Conservation (phyloP, 2,113 vertebrate species). For the Diadophis punctatus region DNA sequence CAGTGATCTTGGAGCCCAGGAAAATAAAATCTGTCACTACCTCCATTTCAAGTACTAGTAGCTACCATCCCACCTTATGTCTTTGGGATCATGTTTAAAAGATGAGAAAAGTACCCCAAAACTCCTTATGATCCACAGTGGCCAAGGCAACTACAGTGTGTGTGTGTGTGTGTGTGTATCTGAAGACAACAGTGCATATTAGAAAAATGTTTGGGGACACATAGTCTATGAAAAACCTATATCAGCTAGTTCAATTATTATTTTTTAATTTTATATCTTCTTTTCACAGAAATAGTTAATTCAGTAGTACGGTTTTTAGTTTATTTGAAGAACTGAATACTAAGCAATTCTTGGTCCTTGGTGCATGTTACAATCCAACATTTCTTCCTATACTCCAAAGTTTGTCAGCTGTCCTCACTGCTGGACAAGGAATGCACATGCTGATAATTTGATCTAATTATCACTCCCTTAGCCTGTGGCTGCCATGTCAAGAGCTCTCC, state of each 20-base stretch:
- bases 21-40: no score
- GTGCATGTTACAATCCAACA: neutral
- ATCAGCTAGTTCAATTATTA: neutral
- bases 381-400: conserved; percentile 10
- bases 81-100: neutral
- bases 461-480: conserved; percentile 14
- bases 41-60: neutral
- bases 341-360: neutral
- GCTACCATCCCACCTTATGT: neutral
- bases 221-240: neutral
- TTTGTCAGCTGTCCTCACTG: conserved; percentile 31
- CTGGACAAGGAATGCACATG: conserved; percentile 10
- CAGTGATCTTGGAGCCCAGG: no score
- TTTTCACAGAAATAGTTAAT: neutral
- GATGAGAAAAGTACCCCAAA: neutral
- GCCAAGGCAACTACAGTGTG: no score
- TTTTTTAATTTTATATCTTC: neutral
- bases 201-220: neutral
- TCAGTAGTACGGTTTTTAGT: neutral
- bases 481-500: neutral
- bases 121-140: neutral
- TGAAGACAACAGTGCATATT: neutral
- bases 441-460: conserved; percentile 33
- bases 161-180: neutral
- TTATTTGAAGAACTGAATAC: neutral